Conservation (phyloP, 1,140 invertebrate genomes). For the Penaeus indicus region DNA sequence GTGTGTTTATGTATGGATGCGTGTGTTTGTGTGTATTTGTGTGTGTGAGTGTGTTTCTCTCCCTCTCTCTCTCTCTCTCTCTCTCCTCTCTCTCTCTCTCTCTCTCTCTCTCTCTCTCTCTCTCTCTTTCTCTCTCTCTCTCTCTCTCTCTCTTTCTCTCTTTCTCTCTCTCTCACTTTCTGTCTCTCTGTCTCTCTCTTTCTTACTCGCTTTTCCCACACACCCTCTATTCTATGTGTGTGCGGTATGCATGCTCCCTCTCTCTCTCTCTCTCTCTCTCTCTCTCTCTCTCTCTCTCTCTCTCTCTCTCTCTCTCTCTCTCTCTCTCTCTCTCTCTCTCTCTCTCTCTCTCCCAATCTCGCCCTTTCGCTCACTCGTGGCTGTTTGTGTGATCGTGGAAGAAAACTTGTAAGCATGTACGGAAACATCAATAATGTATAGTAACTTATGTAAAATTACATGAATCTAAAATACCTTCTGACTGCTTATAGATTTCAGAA, state of each 20-base stretch:
- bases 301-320: conserved; percentile 14
- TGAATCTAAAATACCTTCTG: no score
- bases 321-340: conserved; percentile 28
- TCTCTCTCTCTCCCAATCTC: background rate
- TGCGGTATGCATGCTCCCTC: no score
- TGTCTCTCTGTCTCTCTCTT: conserved; percentile 19
- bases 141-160: background rate
- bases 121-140: conserved; percentile 25
- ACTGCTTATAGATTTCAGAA: no score
- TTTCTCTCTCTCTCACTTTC: conserved; percentile 9
- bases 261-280: conserved; percentile 20
- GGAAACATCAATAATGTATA: no score
- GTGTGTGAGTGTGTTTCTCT: conserved; percentile 8
- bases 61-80: conserved; percentile 17
- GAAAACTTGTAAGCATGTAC: no score
- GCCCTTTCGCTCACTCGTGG: no score
- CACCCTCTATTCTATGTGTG: no score
- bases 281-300: conserved; percentile 31
- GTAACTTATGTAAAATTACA: no score
- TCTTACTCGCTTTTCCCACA: background rate
- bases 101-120: conserved; percentile 14
- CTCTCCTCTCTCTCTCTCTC: conserved; percentile 31
- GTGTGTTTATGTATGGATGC: no score
- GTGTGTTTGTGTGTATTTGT: background rate
- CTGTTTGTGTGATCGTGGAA: no score